phyloP scores from a whole-genome alignment of 2,797 vertebrate genomes.

The Vireo griseus region DNA sequence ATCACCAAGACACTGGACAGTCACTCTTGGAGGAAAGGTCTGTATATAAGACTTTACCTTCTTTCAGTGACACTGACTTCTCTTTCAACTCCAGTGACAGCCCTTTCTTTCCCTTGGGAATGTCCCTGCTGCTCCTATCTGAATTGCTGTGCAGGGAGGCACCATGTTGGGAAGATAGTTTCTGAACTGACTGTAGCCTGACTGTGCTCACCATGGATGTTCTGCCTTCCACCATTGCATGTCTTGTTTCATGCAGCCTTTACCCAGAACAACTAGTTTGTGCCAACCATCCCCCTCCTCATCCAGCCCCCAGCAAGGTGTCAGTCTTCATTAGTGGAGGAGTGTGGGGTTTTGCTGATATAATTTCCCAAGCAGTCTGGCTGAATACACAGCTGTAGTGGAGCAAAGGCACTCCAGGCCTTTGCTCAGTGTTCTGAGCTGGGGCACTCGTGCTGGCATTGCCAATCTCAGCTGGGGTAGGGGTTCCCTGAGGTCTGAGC shows the following conservation, averaged over 20 bases:
- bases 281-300: background rate
- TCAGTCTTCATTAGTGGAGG: background rate
- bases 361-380: background rate
- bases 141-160: background rate
- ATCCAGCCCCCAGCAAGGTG: background rate
- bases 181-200: background rate
- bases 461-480: background rate
- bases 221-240: background rate
- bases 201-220: rapidly evolving
- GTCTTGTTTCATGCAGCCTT: background rate
- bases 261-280: background rate
- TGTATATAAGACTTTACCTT: background rate
- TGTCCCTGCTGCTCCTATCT: background rate
- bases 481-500: background rate
- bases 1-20: background rate
- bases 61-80: background rate
- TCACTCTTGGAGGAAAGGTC: background rate
- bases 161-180: background rate
- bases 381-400: background rate
- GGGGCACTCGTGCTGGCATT: rapidly evolving
- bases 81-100: background rate
- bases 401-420: background rate
- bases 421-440: background rate
- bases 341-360: background rate
- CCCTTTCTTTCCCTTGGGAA: background rate